A percentile compares a stretch with the other conserved stretches of the same genome.
phyloP scores from a whole-genome alignment of 2,888 invertebrate genomes.

The Stenodera caucasica region DNA sequence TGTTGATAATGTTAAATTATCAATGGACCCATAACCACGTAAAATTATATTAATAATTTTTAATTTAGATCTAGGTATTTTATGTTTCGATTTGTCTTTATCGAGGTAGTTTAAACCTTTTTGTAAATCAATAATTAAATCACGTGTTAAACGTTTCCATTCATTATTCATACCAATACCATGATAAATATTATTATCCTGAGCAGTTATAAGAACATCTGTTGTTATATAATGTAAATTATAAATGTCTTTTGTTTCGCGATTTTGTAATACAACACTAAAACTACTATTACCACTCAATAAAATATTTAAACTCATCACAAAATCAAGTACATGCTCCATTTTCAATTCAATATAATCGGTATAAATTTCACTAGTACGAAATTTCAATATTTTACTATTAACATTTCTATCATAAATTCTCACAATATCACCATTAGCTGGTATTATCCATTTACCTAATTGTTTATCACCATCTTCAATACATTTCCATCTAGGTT shows the following conservation, averaged over 20 bases:
- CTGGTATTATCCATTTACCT: conserved; percentile 75
- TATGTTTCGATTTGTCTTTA: conserved; percentile 69
- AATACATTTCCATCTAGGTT: conserved; percentile 70
- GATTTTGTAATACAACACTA: conserved; percentile 74
- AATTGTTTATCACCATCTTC: conserved; percentile 75
- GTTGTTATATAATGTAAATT: conserved; percentile 82
- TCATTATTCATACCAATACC: conserved; percentile 71
- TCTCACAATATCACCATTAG: conserved; percentile 66
- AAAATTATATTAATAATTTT: conserved; percentile 58
- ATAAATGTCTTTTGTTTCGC: conserved; percentile 76
- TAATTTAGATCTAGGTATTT: conserved; percentile 71
- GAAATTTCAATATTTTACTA: conserved; percentile 70
- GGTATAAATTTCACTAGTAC: conserved; percentile 68
- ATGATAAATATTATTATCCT: conserved; percentile 82
- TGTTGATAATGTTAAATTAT: conserved; percentile 76
- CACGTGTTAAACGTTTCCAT: conserved; percentile 83
- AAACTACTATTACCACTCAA: conserved; percentile 80
- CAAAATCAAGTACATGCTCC: conserved; percentile 72
- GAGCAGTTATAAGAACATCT: conserved; percentile 70
- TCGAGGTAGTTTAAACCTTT: conserved; percentile 78
- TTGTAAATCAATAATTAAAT: conserved; percentile 86
- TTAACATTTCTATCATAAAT: conserved; percentile 63
- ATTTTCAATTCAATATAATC: conserved; percentile 71
- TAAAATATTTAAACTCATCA: conserved; percentile 72
- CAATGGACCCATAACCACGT: conserved; percentile 65